Base-by-base conservation (phyloP, 92 coral and sea anemone genomes). In the Epizoanthus fatuus region DNA sequence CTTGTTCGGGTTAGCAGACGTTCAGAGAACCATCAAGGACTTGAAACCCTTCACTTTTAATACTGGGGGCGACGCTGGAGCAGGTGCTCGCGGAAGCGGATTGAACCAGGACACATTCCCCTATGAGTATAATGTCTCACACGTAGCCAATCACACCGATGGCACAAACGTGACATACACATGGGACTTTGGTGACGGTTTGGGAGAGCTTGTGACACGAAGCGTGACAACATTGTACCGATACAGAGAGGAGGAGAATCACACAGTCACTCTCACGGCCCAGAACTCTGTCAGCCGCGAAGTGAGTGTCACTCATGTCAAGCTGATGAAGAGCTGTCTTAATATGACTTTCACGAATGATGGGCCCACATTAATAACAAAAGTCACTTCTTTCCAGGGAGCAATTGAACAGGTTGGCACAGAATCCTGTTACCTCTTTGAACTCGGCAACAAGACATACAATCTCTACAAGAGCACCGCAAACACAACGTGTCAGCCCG, bases 401-500 rank as follows among this genome's bases (percentile, higher is more conserved):
- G 69, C 74, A 17, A 58, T 95, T 53, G 91, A 77, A 12, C 96
- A 95, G 79, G 77, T 72, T 58, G 98, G 98, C 3, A 84, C 87
- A 25, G 86, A 93, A 39, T 82, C 98, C 10, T 95, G 98, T 64
- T 95, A 92, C 70, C 71, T 95, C 5, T 71, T 95, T 13, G 93
- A 91, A 29, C 84, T 95, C 57, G 92, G 95, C 9, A 93, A 93
- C 73, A 84, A 89, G 51, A 95, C 94, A 0, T 87, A 85, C 63
- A 51, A 35, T 19, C 78, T 93, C 17, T 93, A 90, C 86, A 90
- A 84, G 68, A 93, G 92, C 55, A 49, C 85, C 9, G 19, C 40
- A 2, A 37, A 66, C n/a, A 91, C 91, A 66, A 70, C 81, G 0
- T 93, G 96, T 74, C 73, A 86, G 29, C 32, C 86, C 38, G 88